phyloP scores from a whole-genome alignment of 2,797 vertebrate genomes.

The Buceros bicornis region DNA sequence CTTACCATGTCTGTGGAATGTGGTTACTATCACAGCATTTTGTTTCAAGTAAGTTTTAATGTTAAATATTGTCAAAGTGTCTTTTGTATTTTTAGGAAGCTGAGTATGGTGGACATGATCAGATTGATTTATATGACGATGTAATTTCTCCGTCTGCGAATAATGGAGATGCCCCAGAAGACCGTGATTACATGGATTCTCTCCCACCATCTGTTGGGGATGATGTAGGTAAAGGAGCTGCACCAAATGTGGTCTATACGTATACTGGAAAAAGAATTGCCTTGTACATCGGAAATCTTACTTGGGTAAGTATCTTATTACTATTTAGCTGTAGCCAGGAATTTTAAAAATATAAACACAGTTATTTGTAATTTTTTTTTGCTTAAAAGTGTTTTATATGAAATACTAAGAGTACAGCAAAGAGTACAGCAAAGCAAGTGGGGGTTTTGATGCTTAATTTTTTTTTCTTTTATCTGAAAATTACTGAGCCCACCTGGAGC shows the following conservation, averaged over 20 bases:
- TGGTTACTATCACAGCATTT: not conserved
- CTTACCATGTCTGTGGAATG: not conserved
- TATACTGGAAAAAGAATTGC: constrained; percentile 98
- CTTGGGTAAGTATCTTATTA: constrained; percentile 87
- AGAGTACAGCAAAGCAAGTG: not conserved
- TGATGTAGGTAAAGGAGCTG: constrained; percentile 92
- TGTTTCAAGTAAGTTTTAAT: not conserved
- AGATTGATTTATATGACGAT: constrained; percentile 97
- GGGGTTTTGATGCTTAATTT: not conserved
- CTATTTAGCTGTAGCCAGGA: not conserved
- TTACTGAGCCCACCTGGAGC: not conserved
- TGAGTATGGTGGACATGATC: constrained; percentile 96
- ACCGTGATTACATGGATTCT: constrained; percentile 95
- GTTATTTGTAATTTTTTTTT: not conserved
- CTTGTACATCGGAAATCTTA: constrained; percentile 97
- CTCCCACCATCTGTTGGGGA: constrained; percentile 90
- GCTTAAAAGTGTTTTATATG: not conserved
- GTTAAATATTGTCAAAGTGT: constrained; percentile 33
- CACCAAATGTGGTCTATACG: constrained; percentile 93
- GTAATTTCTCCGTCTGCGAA: constrained; percentile 98
- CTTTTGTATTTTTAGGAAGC: constrained; percentile 85
- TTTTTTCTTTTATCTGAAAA: not conserved
- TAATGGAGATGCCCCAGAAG: constrained; percentile 98
- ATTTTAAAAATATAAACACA: not conserved
- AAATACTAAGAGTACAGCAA: not conserved